Conservation (phyloP, 2,797 vertebrate species). For the Pempheris klunzingeri region DNA sequence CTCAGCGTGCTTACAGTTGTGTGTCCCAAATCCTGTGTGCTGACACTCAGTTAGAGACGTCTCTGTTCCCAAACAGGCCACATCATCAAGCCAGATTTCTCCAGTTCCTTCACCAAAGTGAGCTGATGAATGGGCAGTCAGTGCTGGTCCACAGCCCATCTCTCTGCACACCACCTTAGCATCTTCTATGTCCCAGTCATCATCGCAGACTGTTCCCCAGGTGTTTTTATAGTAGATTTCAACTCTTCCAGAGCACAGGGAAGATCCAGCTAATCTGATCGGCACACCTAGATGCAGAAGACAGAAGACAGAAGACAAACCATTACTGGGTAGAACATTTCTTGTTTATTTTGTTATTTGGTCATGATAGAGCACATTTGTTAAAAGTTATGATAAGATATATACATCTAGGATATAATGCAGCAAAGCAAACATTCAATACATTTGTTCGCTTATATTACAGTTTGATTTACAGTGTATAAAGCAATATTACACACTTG, state of each 20-base stretch:
- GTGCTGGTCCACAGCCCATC: neutral
- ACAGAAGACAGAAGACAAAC: no score
- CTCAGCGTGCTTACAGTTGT: neutral
- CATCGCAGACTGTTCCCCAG: constrained; percentile 47
- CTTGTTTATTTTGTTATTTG: no score
- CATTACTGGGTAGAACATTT: no score
- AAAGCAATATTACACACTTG: no score
- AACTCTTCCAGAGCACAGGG: constrained; percentile 16
- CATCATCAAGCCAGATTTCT: constrained; percentile 15
- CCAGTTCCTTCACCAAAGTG: neutral
- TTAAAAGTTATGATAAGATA: no score
- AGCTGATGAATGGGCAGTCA: rapidly evolving
- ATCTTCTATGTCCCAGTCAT: neutral
- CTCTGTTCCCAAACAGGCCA: constrained; percentile 7
- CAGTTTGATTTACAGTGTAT: no score
- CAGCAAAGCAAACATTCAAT: no score
- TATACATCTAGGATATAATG: no score
- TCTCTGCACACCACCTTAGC: constrained; percentile 18
- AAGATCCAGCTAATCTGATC: neutral
- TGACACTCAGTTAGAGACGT: neutral
- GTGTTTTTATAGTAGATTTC: neutral
- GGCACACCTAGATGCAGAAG: neutral
- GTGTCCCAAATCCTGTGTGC: neutral
- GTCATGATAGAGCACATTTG: no score
- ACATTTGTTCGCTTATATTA: no score